Evolutionary conservation across 2,888 invertebrate species (phyloP).

Genomic region (Phaonia tiefii): DNA sequence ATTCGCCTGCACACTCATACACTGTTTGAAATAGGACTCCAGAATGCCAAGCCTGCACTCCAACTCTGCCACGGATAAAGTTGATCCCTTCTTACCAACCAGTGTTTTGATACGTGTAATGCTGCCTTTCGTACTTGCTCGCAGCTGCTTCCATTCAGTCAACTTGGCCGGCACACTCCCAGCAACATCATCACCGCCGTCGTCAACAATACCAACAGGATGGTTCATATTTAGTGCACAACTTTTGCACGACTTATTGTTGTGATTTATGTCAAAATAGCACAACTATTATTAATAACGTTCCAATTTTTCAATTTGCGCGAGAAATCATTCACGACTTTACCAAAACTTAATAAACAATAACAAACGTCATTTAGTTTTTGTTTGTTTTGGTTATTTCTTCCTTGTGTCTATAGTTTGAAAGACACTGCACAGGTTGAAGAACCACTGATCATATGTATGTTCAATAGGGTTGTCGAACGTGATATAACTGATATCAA

Average conservation of each 20-base stretch:
- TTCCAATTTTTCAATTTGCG: not conserved
- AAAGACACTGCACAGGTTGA: not conserved
- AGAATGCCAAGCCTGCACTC: slow-evolving; percentile 63
- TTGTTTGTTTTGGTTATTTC: not conserved
- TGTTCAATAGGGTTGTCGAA: not conserved
- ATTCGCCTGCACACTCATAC: slow-evolving; percentile 50
- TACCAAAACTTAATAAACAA: too few species aligned
- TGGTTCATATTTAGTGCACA: not conserved
- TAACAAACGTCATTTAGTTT: not conserved
- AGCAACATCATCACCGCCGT: not conserved
- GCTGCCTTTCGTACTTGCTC: too few species aligned
- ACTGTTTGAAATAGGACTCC: slow-evolving; percentile 65
- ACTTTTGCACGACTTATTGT: not conserved
- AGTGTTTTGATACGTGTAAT: slow-evolving; percentile 59
- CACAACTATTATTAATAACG: too few species aligned
- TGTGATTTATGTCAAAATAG: too few species aligned
- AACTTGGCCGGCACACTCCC: not conserved
- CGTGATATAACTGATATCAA: not conserved
- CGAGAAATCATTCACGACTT: not conserved
- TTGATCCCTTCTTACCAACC: slow-evolving; percentile 42
- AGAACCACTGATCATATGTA: not conserved
- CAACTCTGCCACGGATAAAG: slow-evolving; percentile 46
- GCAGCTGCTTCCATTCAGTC: slow-evolving; percentile 21
- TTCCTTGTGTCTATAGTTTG: not conserved
- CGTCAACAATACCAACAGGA: not conserved